These are phyloP conservation scores for Emydura subglobosa DNA, from an alignment of 2,113 vertebrate species.

Conservation along the genomic window DNA sequence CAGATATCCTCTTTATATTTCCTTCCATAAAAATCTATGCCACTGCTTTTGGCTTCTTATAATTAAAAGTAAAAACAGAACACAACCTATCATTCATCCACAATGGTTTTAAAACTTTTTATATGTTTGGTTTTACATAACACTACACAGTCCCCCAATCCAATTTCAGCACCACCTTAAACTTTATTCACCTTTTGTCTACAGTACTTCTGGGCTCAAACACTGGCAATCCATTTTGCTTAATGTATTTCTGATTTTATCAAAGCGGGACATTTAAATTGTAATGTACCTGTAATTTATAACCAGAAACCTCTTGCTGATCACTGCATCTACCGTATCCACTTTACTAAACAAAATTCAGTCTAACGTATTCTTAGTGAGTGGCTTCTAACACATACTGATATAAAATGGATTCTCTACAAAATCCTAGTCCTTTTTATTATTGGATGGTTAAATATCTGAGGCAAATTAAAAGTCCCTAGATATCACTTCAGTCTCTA, in stretches of 20 bases:
- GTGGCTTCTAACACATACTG: conserved; percentile 56
- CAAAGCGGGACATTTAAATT: conserved; percentile 62
- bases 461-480: conserved; percentile 73
- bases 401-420: conserved; percentile 63
- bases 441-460: conserved; percentile 63
- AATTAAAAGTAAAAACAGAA: conserved; percentile 34
- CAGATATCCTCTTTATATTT: not conserved
- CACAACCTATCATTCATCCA: conserved; percentile 49
- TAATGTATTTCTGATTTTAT: conserved; percentile 60
- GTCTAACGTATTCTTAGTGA: conserved; percentile 61
- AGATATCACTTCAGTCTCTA: conserved; percentile 53
- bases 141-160: not conserved
- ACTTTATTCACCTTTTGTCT: not conserved
- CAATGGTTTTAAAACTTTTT: conserved; percentile 48
- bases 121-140: conserved; percentile 16
- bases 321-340: conserved; percentile 34
- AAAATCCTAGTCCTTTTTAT: conserved; percentile 50
- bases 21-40: not conserved
- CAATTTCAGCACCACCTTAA: not conserved
- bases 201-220: conserved; percentile 54
- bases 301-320: conserved; percentile 58
- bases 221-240: conserved; percentile 59
- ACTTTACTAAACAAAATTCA: conserved; percentile 69
- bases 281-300: conserved; percentile 66
- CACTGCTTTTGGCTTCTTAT: not conserved